Evolutionary conservation across 2,797 vertebrate species (phyloP).

Genomic region (Rhinophrynus dorsalis): DNA sequence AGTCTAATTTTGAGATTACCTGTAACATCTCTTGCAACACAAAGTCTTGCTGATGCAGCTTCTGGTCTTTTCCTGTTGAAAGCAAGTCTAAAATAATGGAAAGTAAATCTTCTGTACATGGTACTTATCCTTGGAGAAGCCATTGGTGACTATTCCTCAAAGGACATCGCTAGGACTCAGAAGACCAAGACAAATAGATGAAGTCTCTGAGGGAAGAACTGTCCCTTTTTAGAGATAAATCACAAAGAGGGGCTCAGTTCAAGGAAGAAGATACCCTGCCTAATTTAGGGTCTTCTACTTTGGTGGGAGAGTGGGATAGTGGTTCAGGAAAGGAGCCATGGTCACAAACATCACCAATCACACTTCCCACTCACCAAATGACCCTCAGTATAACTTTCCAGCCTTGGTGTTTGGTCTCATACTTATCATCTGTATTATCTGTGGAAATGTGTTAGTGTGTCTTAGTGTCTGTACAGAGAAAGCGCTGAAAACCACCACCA

Average conservation of each 20-base stretch:
- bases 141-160: background rate
- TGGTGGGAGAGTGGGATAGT: conserved; percentile 6
- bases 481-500: conserved; percentile 91
- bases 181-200: conserved; percentile 17
- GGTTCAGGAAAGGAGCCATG: conserved; percentile 22
- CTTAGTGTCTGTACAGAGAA: conserved; percentile 88
- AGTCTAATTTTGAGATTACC: background rate
- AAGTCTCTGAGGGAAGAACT: conserved; percentile 24
- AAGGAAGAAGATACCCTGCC: background rate
- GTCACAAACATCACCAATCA: conserved; percentile 33
- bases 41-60: background rate
- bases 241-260: background rate
- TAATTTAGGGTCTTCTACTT: conserved; percentile 3
- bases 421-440: conserved; percentile 82
- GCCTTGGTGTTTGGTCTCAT: conserved; percentile 79
- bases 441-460: conserved; percentile 90
- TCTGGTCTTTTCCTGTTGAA: background rate
- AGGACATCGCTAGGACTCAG: background rate
- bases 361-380: conserved; percentile 26
- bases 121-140: background rate
- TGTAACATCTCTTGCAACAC: background rate
- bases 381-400: conserved; percentile 65
- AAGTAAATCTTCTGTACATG: background rate
- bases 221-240: conserved; percentile 10
- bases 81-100: background rate